phyloP scores from a whole-genome alignment of 2,113 vertebrate species.

The Takifugu bimaculatus region DNA sequence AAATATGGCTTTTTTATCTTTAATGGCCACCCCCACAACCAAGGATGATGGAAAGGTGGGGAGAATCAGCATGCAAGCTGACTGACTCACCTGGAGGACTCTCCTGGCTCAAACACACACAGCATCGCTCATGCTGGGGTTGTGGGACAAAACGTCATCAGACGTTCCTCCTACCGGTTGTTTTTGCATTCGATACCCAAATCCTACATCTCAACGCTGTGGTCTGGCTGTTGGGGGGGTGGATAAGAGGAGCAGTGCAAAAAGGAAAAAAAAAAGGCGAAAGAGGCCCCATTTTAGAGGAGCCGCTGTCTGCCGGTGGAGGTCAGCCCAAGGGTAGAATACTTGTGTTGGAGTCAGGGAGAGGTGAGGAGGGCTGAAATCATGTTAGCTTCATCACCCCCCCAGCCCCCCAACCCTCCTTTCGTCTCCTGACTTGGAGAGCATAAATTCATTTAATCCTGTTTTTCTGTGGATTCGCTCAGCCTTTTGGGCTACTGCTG shows the following conservation, averaged over 20 bases:
- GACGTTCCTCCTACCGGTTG: constrained; percentile 34
- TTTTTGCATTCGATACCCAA: constrained; percentile 57
- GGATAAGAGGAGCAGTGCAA: constrained; percentile 43
- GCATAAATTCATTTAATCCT: constrained; percentile 81
- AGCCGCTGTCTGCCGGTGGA: constrained; percentile 74
- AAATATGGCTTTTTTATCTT: constrained; percentile 14
- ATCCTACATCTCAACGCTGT: constrained; percentile 56
- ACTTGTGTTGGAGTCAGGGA: constrained; percentile 76
- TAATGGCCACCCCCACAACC: constrained; percentile 21
- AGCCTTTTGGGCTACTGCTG: constrained; percentile 65
- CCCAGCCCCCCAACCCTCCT: constrained; percentile 16
- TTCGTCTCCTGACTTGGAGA: constrained; percentile 60
- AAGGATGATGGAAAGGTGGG: constrained; percentile 25
- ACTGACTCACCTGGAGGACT: constrained; percentile 29
- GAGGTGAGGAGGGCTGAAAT: constrained; percentile 79
- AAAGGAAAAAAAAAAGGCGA: background rate
- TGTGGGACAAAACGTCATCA: constrained; percentile 42
- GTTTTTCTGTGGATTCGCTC: constrained; percentile 77
- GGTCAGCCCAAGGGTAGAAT: constrained; percentile 81
- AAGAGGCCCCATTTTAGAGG: constrained; percentile 66
- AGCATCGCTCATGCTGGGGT: constrained; percentile 12
- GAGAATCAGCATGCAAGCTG: constrained; percentile 22
- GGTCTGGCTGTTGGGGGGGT: constrained; percentile 27
- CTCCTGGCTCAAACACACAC: background rate
- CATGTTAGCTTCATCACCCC: constrained; percentile 73